Base-by-base conservation (phyloP, 2,888 invertebrate species). In the Gastracanthus pulcherrimus region DNA sequence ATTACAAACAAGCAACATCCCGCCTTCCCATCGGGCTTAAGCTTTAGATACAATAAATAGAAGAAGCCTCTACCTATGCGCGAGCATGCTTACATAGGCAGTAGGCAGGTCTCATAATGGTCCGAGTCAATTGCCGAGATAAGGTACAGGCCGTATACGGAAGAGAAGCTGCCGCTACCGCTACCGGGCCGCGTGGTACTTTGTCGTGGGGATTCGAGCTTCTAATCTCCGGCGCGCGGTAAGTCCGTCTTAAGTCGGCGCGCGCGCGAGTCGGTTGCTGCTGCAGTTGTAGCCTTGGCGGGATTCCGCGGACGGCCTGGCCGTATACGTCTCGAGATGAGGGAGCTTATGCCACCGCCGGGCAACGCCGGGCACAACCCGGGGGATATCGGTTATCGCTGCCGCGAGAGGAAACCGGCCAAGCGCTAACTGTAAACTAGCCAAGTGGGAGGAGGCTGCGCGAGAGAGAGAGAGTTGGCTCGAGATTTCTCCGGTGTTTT, bases 111-210 rank as follows among this genome's bases (percentile, higher is more conserved):
- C 74, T 58, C 38, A 69, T 34, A 69, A 76, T 69, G 31, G 41
- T 58, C 76, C 58, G 45, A 69, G 76, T 69, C 76, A 76, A 76
- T 76, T 76, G 76, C 69, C 60, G 58, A 67, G 76, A 76, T 76
- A 76, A 76, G 67, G 55, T n/a, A 2, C 6, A 3, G 7, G 62
- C 26, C 9, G 41, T 41, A 41, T 41, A 55, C 55, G 26, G 23
- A 55, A 55, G 23, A 55, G 55, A 19, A 38, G 45, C 45, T 2
- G 45, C 19, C 1, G 19, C 26, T 23, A 26, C 55, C 9, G 26
- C 26, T 23, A 55, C 41, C 62, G 13, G 23, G 26, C 51, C 36
- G 55, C n/a, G n/a, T 26, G 58, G 48, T n/a, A 36, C 34, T 67
- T 70, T 60, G 67, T 60, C 67, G 70, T 64, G 26, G 6, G 60